Conservation (phyloP, 2,113 vertebrate genomes). For the Psammodynastes pulverulentus region DNA sequence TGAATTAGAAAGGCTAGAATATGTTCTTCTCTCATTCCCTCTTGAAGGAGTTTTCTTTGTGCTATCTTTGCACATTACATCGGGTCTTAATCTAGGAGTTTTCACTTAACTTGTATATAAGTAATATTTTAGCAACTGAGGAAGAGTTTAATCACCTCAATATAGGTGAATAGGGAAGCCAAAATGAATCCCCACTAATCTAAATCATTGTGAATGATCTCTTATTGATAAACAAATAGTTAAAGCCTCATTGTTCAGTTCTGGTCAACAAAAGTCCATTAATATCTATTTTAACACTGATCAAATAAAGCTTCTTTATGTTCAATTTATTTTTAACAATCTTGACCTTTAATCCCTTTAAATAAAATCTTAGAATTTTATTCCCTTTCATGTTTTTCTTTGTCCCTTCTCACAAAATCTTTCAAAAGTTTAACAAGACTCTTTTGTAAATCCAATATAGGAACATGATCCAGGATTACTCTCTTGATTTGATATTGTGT, state of each 20-base stretch:
- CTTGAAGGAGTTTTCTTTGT: neutral
- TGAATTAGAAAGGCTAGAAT: neutral
- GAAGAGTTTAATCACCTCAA: neutral
- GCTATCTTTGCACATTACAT: no score
- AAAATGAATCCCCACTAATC: neutral
- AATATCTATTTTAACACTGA: neutral
- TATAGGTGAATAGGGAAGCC: neutral
- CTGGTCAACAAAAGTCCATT: neutral
- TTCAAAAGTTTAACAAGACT: no score
- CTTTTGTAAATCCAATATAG: neutral
- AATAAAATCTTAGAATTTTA: no score
- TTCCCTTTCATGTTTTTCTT: no score
- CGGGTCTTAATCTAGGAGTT: neutral
- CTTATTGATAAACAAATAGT: neutral
- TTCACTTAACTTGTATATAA: neutral
- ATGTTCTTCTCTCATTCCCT: neutral
- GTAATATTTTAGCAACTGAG: no score
- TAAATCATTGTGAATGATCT: neutral
- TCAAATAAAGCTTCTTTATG: no score
- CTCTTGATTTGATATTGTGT: neutral
- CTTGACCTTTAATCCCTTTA: no score
- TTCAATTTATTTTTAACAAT: no score
- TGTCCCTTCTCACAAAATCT: no score
- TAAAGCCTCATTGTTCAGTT: neutral
- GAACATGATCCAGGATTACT: neutral